These are phyloP conservation scores for Brotogeris chrysoptera DNA, from an alignment of 2,797 vertebrate species.

Conservation along the genomic window DNA sequence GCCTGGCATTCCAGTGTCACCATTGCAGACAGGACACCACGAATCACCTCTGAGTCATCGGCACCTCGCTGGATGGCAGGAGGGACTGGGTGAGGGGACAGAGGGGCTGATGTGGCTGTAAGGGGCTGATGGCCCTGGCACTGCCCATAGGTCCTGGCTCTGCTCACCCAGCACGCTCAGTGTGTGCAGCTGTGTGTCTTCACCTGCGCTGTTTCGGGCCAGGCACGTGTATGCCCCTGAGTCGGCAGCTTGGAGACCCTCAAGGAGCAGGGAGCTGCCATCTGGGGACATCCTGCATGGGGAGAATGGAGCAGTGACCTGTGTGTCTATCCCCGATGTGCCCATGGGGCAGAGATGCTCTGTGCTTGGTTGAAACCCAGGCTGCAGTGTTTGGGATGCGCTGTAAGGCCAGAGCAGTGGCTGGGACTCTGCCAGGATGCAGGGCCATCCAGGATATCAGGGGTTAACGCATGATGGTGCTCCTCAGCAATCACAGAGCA, in stretches of 20 bases:
- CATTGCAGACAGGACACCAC: constrained; percentile 69
- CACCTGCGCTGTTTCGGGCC: constrained; percentile 81
- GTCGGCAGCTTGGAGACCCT: constrained; percentile 77
- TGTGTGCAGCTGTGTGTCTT: constrained; percentile 83
- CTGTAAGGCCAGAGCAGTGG: not conserved
- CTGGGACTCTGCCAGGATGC: not conserved
- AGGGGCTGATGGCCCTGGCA: rapidly evolving
- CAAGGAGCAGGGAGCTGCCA: constrained; percentile 81
- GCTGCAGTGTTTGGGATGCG: rapidly evolving
- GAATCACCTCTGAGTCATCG: constrained; percentile 64
- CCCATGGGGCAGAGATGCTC: rapidly evolving
- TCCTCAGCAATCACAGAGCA: not conserved
- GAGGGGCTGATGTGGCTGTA: not conserved
- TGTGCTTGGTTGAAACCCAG: not conserved
- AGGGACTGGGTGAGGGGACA: constrained; percentile 76
- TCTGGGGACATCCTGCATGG: constrained; percentile 77
- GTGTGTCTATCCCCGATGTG: rapidly evolving
- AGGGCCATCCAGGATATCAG: not conserved
- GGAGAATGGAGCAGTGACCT: not conserved
- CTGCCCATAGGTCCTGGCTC: not conserved
- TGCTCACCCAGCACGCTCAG: constrained; percentile 84
- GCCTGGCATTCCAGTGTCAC: constrained; percentile 85
- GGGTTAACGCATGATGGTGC: not conserved
- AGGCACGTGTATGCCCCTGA: constrained; percentile 88
- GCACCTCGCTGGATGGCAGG: constrained; percentile 82